Evolutionary conservation across 2,113 vertebrate species (phyloP), one percentile per base, ranked within the genome.

Genomic region (Chunga burmeisteri): DNA sequence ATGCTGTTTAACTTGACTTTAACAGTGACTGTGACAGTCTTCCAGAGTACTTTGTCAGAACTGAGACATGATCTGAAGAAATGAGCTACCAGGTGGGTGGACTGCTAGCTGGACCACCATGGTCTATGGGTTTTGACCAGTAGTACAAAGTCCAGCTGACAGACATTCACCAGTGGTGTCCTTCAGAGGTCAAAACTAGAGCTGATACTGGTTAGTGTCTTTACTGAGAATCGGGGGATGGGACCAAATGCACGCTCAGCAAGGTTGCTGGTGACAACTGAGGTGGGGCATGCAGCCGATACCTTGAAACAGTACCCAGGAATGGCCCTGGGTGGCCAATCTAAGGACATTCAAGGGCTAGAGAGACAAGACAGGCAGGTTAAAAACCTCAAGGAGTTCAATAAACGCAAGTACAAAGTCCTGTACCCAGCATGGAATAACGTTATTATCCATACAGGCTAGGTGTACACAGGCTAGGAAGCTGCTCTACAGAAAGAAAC

Each of bases 221-320:
- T 42, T 25, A 38, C 15, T 15, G 22, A 66, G 38, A 72, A 71
- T 13, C 21, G 47, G 58, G n/a, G 26, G 25, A 49, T 6, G 25
- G 38, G 16, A 67, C 18, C 4, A 0, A 87, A 74, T 20, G 16
- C 38, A 50, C 0, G 0, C 52, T 59, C 52, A 81, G 19, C 19
- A 78, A 61, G 15, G 53, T 1, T 56, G 16, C 20, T 27, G 42
- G 47, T 83, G 66, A 85, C 68, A 92, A 1, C 13, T 7, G 8
- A 20, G 38, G 7, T 88, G 27, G 4, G 82, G 7, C 23, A 62
- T 14, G 32, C 38, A 86, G 47, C n/a, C 2, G 7, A 80, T 7
- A 73, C 22, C 7, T 30, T 22, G 30, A 81, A 72, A 81, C 5
- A 42, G 23, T 40, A 47, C 7, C 18, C 22, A 58, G 26, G 36